Evolutionary conservation across 2,113 vertebrate genomes (phyloP), one percentile per base, ranked within the genome.

Genomic region (Serranochromis macrocephalus): DNA sequence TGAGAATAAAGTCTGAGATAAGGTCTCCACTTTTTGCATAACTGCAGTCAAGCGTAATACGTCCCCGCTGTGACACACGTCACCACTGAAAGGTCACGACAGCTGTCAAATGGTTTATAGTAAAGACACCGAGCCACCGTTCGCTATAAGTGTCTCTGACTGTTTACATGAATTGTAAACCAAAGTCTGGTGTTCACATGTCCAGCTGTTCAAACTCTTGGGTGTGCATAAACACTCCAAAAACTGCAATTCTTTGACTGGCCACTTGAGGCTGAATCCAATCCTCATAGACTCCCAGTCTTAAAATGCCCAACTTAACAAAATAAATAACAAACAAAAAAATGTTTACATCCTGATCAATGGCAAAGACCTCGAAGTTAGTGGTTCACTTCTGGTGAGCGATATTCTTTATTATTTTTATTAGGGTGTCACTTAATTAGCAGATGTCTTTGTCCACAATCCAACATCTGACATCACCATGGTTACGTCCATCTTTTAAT

Each of bases 1-100:
- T 38, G 21, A 36, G 21, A 24, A 73, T 19, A 19, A 11, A 45
- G 7, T 8, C 13, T 2, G 16, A 12, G 89, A 92, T 87, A 81
- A 82, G 24, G 73, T 81, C 71, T 86, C 7, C 19, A 5, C 13
- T 38, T 51, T 87, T 92, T 80, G 80, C 51, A 9, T 75, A 85
- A 92, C 86, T 5, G 36, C n/a, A 55, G 89, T 82, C 80, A 40
- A 73, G 40, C 29, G 36, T n/a, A 36, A 51, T 71, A 49, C 2
- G 13, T 86, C 58, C 7, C 0, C 1, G 19, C 57, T 0, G 36
- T 12, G 57, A 66, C 36, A 40, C 26, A 61, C 5, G 55, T 79
- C 88, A 53, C n/a, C 7, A 4, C 24, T 31, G 42, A 78, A 31
- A 31, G 75, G 7, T 38, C 79, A 63, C 2, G 10, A 1, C 57